Base-by-base conservation (phyloP, 2,888 invertebrate genomes). In the Hydroisotoma schaefferi region DNA sequence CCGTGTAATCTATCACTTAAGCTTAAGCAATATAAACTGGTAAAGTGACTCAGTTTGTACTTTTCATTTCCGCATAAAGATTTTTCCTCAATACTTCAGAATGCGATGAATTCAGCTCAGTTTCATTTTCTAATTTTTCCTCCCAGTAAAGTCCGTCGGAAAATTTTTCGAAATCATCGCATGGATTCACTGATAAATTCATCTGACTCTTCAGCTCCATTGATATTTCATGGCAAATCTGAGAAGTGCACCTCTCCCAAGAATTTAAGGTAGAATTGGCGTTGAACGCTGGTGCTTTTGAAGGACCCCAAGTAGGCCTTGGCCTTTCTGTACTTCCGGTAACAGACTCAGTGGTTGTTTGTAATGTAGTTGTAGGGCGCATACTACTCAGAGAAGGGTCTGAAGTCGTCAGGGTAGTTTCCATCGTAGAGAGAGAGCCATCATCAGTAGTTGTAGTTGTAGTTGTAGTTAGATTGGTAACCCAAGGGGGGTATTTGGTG, bases 111-210 rank as follows among this genome's bases (percentile, higher is more conserved):
- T n/a, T n/a, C n/a, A n/a, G 22, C 20, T 37, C 43, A 25, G 33
- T 43, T 27, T 48, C 47, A 15, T 48, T 55, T 23, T 55, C 44
- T n/a, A n/a, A n/a, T n/a, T n/a, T n/a, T n/a, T n/a, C n/a, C n/a
- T n/a, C n/a, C n/a, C n/a, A n/a, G n/a, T n/a, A n/a, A n/a, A n/a
- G n/a, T n/a, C n/a, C n/a, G n/a, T n/a, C n/a, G n/a, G n/a, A n/a
- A n/a, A n/a, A n/a, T n/a, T n/a, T n/a, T n/a, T n/a, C n/a, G n/a
- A n/a, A 22, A 68, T 80, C 75, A 2, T 77, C 75, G 60, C 80
- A 80, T 2, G 80, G 80, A 65, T 80, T 74, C 0, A 74, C 75
- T 3, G 63, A 73, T 26, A 61, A 51, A 60, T 80, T 76, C 67
- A 80, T 73, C 37, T 73, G 74, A 10, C 69, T 60, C 15, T 73